Evolutionary conservation across 2,888 invertebrate species (phyloP).

Genomic region (Panopea generosa): DNA sequence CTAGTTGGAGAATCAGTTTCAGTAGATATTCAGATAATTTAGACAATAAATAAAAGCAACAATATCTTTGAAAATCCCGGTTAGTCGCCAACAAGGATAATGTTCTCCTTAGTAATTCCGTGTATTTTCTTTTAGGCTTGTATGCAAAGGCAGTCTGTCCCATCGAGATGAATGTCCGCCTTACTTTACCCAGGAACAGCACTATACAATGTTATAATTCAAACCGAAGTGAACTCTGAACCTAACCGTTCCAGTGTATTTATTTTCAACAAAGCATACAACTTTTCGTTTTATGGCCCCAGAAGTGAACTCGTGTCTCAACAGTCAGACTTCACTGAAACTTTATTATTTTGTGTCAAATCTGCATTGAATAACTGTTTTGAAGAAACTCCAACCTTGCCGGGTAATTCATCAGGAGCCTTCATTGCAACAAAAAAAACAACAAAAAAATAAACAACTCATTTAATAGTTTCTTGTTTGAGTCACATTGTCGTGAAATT

Average conservation of each 20-base stretch:
- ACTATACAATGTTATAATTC: slow-evolving; percentile 2
- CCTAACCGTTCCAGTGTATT: slow-evolving; percentile 4
- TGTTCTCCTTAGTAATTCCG: no score
- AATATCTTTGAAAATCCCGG: no score
- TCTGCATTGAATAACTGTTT: not conserved
- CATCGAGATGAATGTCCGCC: no score
- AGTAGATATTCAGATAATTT: no score
- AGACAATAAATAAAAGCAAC: no score
- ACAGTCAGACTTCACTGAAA: not conserved
- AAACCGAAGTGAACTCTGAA: no score
- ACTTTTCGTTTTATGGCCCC: slow-evolving; percentile 7
- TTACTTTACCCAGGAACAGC: slow-evolving; percentile 4
- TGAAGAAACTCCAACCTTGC: not conserved
- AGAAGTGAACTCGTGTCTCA: slow-evolving; percentile 12
- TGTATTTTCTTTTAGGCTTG: slow-evolving; percentile 9
- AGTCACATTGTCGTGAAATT: slow-evolving; percentile 39
- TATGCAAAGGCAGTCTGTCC: slow-evolving; percentile 2
- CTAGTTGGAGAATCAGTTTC: no score
- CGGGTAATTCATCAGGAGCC: slow-evolving; percentile 7
- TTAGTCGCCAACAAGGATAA: no score
- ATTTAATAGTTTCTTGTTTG: slow-evolving; percentile 27
- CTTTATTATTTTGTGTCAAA: slow-evolving; percentile 4
- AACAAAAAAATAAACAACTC: slow-evolving; percentile 3
- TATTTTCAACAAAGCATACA: slow-evolving; percentile 6
- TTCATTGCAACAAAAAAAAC: slow-evolving; percentile 1